These are phyloP conservation scores for Acropternis orthonyx DNA, from an alignment of 2,797 vertebrate genomes.

Conservation along the genomic window DNA sequence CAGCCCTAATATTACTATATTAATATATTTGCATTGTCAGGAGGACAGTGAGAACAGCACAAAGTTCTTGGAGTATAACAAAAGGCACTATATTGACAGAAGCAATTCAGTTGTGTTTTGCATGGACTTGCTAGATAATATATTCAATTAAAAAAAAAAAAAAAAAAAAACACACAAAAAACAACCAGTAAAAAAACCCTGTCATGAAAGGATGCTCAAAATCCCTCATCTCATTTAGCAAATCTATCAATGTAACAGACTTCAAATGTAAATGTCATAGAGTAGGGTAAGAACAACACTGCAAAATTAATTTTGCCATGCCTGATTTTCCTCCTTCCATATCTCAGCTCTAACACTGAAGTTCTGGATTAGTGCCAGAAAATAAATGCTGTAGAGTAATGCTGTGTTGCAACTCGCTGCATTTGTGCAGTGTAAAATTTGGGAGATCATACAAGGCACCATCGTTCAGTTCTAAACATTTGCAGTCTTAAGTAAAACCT, in stretches of 20 bases:
- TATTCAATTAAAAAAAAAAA: too few relatives aligned
- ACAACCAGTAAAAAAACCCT: too few relatives aligned
- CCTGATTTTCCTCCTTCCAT: neutral
- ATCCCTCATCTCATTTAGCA: too few relatives aligned
- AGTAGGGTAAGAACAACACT: neutral
- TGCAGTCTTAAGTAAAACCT: neutral
- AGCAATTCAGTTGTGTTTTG: neutral
- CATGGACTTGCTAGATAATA: too few relatives aligned
- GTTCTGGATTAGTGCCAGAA: neutral
- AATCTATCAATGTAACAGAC: neutral
- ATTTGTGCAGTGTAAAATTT: neutral
- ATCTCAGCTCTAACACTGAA: neutral
- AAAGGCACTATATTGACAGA: neutral
- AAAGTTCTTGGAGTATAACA: neutral
- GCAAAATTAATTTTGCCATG: neutral
- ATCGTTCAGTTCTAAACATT: neutral
- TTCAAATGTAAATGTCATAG: neutral
- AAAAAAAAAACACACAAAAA: too few relatives aligned
- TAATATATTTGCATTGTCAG: neutral
- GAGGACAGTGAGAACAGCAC: neutral
- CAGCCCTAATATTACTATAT: too few relatives aligned
- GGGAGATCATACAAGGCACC: neutral
- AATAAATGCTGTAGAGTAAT: neutral
- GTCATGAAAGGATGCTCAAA: too few relatives aligned
- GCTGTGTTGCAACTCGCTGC: neutral